Conservation (phyloP, 2,113 vertebrate species). For the Candoia aspera region DNA sequence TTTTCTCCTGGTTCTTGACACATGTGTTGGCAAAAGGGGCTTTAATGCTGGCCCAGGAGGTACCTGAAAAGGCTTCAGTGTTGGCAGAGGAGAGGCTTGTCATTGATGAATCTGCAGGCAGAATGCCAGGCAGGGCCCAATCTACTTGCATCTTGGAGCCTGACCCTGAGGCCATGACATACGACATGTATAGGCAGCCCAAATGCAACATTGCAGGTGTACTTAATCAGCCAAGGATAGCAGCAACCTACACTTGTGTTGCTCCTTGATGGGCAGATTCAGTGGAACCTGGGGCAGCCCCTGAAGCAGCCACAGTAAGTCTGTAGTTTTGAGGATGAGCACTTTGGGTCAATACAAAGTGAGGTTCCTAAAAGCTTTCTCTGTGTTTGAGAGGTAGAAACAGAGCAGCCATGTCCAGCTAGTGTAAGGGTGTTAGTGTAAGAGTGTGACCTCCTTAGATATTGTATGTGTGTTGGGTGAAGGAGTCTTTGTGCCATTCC, state of each 20-base stretch:
- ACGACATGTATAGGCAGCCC: not conserved
- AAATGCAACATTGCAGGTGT: not conserved
- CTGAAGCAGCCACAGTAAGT: not conserved
- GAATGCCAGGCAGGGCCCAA: not conserved
- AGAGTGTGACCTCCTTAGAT: not conserved
- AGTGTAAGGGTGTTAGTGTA: not conserved
- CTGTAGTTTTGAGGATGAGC: not conserved
- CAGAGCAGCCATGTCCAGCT: not conserved
- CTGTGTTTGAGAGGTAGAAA: not conserved
- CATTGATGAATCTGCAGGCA: not conserved
- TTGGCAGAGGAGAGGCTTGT: not conserved
- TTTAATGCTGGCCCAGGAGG: not conserved
- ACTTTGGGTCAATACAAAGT: not conserved
- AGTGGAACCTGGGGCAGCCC: not conserved
- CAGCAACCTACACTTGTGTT: not conserved
- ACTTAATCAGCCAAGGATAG: not conserved
- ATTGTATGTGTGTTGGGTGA: not conserved
- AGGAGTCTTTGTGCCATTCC: not conserved
- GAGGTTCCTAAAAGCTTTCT: not conserved
- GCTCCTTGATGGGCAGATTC: not conserved
- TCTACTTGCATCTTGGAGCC: not conserved
- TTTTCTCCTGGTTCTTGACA: not conserved
- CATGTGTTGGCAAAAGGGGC: not conserved
- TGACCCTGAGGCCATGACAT: not conserved
- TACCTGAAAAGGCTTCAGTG: not conserved